Evolutionary conservation across 1,140 invertebrate species (phyloP).

Genomic region (Drosophila sproati): DNA sequence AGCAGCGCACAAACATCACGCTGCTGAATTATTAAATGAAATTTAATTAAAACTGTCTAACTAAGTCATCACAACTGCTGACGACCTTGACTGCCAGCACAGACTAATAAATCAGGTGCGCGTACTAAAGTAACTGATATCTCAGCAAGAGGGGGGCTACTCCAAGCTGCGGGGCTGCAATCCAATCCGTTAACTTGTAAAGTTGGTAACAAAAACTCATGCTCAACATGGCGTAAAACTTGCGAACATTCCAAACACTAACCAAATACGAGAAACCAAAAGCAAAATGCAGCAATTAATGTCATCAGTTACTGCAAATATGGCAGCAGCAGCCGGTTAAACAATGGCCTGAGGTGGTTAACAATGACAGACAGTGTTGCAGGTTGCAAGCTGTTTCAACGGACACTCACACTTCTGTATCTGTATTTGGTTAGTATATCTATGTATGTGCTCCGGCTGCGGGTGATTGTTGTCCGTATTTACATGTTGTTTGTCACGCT

Average conservation of each 20-base stretch:
- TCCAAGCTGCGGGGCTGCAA: conserved; percentile 14
- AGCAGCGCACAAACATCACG: conserved; percentile 26
- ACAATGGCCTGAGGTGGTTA: conserved; percentile 68
- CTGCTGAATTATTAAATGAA: conserved; percentile 71
- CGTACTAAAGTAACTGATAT: conserved; percentile 56
- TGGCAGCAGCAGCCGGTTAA: conserved; percentile 50
- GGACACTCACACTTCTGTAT: conserved; percentile 39
- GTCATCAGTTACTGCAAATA: conserved; percentile 67
- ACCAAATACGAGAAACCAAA: conserved; percentile 31
- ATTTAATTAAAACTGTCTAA: conserved; percentile 77
- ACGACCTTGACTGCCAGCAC: conserved; percentile 16
- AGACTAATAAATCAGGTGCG: conserved; percentile 64
- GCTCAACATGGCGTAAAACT: conserved; percentile 34
- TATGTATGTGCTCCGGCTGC: background rate
- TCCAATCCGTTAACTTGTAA: conserved; percentile 38
- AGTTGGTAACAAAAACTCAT: conserved; percentile 17
- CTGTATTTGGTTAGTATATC: background rate
- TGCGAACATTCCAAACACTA: conserved; percentile 29
- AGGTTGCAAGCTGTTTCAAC: conserved; percentile 54
- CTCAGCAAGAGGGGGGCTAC: conserved; percentile 1
- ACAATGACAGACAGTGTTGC: conserved; percentile 70
- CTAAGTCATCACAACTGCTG: conserved; percentile 23
- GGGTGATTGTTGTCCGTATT: conserved; percentile 45
- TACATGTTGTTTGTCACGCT: conserved; percentile 65
- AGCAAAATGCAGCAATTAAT: conserved; percentile 76